phyloP scores from a whole-genome alignment of 2,888 invertebrate genomes.

The Spisula solida region DNA sequence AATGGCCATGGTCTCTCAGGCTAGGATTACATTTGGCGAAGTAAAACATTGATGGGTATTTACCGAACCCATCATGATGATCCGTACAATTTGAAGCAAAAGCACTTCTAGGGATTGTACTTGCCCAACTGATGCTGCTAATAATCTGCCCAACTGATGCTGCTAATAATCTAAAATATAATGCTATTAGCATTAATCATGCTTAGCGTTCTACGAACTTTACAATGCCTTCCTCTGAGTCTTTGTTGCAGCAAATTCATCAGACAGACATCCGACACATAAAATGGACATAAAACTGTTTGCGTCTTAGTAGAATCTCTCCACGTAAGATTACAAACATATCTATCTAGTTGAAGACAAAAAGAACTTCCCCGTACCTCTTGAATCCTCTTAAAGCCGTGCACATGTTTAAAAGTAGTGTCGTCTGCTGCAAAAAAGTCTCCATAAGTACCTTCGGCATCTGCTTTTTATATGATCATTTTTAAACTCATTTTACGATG shows the following conservation, averaged over 20 bases:
- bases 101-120: neutral
- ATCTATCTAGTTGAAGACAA: slow-evolving; percentile 9
- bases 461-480: slow-evolving; percentile 16
- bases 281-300: neutral
- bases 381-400: slow-evolving; percentile 14
- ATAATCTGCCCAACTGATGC: neutral
- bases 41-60: neutral
- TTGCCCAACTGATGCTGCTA: neutral
- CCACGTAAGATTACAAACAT: neutral
- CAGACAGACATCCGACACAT: neutral
- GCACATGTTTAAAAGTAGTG: neutral
- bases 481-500: slow-evolving; percentile 20
- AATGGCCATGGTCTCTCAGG: too few species aligned
- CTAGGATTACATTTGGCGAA: too few species aligned
- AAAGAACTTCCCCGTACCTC: neutral
- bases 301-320: neutral
- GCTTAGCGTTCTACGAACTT: neutral
- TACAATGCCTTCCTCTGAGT: neutral
- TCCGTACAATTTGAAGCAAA: neutral
- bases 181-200: neutral
- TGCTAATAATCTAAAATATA: too few species aligned
- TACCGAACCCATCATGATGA: neutral
- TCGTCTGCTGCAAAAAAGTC: neutral
- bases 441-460: neutral
- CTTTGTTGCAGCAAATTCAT: neutral